These are phyloP conservation scores for Megamerina dolium DNA, from an alignment of 2,888 invertebrate species.

Conservation along the genomic window DNA sequence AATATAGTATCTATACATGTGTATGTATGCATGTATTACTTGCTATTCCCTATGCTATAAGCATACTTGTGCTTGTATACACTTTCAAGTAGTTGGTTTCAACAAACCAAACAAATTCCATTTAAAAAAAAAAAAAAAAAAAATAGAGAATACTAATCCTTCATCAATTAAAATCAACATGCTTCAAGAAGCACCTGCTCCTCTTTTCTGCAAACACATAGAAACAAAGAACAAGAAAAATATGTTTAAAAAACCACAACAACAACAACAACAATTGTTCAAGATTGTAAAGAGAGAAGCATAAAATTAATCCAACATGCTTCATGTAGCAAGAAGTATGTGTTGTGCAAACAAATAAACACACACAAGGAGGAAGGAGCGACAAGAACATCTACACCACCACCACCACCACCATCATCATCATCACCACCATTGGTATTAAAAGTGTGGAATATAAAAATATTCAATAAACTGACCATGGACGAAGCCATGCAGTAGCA, in stretches of 20 bases:
- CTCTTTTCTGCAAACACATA: constrained; percentile 11
- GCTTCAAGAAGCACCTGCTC: constrained; percentile 30
- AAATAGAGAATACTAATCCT: constrained; percentile 25
- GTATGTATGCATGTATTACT: neutral
- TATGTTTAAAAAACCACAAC: constrained; percentile 2
- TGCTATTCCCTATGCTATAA: too few species aligned
- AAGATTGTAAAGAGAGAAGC: neutral
- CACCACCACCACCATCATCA: constrained; percentile 5
- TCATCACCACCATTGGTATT: too few species aligned
- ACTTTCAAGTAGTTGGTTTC: too few species aligned
- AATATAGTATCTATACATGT: too few species aligned
- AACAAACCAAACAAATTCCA: neutral
- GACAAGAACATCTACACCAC: neutral
- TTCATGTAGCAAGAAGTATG: constrained; percentile 7
- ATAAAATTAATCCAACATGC: neutral
- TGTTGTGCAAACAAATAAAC: neutral
- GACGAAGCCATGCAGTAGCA: constrained; percentile 5
- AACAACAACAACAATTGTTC: neutral
- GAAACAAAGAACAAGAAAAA: constrained; percentile 9
- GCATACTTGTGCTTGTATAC: too few species aligned
- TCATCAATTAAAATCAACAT: constrained; percentile 31
- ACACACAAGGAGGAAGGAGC: constrained; percentile 1
- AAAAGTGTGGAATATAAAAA: constrained; percentile 11
- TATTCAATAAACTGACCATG: constrained; percentile 9
- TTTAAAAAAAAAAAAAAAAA: constrained; percentile 4